Evolutionary conservation across 2,888 invertebrate genomes (phyloP).

Genomic region (Hirtodrosophila duncani): DNA sequence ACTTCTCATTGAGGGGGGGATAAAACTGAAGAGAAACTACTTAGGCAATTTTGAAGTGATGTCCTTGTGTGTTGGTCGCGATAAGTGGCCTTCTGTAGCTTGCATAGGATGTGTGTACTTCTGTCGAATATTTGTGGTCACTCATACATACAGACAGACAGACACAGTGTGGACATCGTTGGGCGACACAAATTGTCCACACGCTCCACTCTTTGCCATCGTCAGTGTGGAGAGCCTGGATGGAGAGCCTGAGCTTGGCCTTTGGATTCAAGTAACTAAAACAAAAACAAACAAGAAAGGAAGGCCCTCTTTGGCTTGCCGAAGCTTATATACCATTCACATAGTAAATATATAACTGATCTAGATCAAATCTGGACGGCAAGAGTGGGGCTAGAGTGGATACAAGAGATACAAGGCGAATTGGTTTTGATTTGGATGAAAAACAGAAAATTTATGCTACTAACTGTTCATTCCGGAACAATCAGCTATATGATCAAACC

Average conservation of each 20-base stretch:
- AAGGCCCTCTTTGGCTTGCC: too few relatives aligned
- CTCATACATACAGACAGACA: conserved; percentile 16
- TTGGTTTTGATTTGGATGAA: too few relatives aligned
- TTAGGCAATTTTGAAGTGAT: conserved; percentile 74
- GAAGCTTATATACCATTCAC: too few relatives aligned
- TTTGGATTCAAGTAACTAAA: conserved; percentile 55
- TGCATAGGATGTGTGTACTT: conserved; percentile 11
- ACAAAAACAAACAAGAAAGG: conserved; percentile 62
- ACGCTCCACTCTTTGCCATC: conserved; percentile 24
- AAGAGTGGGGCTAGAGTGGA: too few relatives aligned
- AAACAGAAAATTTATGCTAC: too few relatives aligned
- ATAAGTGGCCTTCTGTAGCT: conserved; percentile 50
- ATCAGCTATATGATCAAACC: too few relatives aligned
- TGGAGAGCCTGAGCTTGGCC: too few relatives aligned
- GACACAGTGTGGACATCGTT: conserved; percentile 5
- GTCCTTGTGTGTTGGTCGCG: conserved; percentile 53
- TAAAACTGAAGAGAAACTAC: conserved; percentile 49
- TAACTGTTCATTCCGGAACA: too few relatives aligned
- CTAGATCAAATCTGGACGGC: too few relatives aligned
- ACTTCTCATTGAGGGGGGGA: conserved; percentile 22
- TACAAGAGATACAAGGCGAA: too few relatives aligned
- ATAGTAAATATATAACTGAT: too few relatives aligned
- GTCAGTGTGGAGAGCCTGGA: neutral
- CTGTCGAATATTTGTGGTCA: conserved; percentile 45
- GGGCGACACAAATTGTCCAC: conserved; percentile 25